Conservation (phyloP, 2,797 vertebrate genomes). For the Sphaeramia orbicularis region DNA sequence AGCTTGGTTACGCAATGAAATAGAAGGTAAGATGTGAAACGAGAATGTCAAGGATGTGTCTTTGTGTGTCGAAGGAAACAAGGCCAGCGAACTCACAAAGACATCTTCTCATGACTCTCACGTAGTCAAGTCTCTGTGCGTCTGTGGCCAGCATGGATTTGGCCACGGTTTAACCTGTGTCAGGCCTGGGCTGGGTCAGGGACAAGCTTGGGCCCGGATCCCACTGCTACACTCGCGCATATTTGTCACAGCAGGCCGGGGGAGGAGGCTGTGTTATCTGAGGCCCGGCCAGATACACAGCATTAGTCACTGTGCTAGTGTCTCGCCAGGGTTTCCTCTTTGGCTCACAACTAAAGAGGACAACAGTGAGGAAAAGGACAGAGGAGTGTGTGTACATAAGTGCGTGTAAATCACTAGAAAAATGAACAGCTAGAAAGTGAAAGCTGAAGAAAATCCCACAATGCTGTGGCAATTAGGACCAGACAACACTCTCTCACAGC, state of each 20-base stretch:
- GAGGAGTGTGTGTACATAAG: slow-evolving; percentile 18
- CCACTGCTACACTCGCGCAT: slow-evolving; percentile 77
- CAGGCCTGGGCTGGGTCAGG: slow-evolving; percentile 87
- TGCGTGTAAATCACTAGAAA: slow-evolving; percentile 47
- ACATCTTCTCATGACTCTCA: slow-evolving; percentile 28
- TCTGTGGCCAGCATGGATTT: slow-evolving; percentile 39
- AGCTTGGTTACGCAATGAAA: slow-evolving; percentile 11
- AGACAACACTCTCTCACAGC: slow-evolving; percentile 52
- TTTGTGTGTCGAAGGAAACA: slow-evolving; percentile 34
- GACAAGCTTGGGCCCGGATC: slow-evolving; percentile 76
- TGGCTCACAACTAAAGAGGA: slow-evolving; percentile 81
- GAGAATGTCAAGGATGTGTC: slow-evolving; percentile 26
- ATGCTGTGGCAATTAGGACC: slow-evolving; percentile 56
- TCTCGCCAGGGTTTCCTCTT: slow-evolving; percentile 89
- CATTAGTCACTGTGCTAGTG: slow-evolving; percentile 84
- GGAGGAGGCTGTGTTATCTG: slow-evolving; percentile 85
- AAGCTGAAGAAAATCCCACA: slow-evolving; percentile 48
- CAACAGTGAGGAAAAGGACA: slow-evolving; percentile 67
- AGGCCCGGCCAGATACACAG: slow-evolving; percentile 87
- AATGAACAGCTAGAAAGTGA: slow-evolving; percentile 37
- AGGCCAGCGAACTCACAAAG: slow-evolving; percentile 21
- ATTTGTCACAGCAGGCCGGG: slow-evolving; percentile 91
- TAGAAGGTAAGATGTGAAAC: neutral
- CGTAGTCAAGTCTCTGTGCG: slow-evolving; percentile 14
- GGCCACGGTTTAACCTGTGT: slow-evolving; percentile 86